Evolutionary conservation across 2,797 vertebrate genomes (phyloP), one percentile per base, ranked within the genome.

Genomic region (Melanotaenia trifasciata): DNA sequence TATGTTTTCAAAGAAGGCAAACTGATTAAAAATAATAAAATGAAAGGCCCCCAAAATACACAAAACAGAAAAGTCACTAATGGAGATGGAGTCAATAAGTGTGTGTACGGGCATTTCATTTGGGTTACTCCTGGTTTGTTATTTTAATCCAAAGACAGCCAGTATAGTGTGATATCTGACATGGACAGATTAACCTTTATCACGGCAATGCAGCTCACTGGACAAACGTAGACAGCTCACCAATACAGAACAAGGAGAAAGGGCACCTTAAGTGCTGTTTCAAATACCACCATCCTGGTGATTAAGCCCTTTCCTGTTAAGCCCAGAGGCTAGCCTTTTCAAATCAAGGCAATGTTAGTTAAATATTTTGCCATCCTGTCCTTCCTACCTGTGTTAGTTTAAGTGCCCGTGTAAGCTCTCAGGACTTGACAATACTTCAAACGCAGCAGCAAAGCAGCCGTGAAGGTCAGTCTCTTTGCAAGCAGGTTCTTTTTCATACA

Each of bases 101-200:
- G 64, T 58, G 60, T 38, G 32, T 63, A 14, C 61, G 72, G 24
- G 32, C 26, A 12, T 61, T 58, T 75, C 33, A 45, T 28, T 64
- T 72, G 28, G 20, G 63, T 79, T 82, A 78, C 78, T 84, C 43
- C 58, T 1, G 32, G 66, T 90, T 88, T 89, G 87, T 90, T 91
- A 90, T 90, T 89, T 86, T 83, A 90, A 87, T 88, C 78, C 86
- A 87, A 78, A 89, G 33, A 87, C 80, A 81, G 81, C 77, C 81
- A 80, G 87, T 90, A 84, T 80, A 71, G 74, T 83, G 81, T 74
- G 80, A 83, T 89, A 87, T 81, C 84, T 83, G 86, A 87, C 87
- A 85, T 56, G 72, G 64, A 90, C 90, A 92, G 88, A 91, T 93
- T 91, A 90, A 93, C 92, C 92, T 93, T 92, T 90, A 90, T 85